Base-by-base conservation (phyloP, 2,797 vertebrate genomes). In the Mormyrops boulengeri region DNA sequence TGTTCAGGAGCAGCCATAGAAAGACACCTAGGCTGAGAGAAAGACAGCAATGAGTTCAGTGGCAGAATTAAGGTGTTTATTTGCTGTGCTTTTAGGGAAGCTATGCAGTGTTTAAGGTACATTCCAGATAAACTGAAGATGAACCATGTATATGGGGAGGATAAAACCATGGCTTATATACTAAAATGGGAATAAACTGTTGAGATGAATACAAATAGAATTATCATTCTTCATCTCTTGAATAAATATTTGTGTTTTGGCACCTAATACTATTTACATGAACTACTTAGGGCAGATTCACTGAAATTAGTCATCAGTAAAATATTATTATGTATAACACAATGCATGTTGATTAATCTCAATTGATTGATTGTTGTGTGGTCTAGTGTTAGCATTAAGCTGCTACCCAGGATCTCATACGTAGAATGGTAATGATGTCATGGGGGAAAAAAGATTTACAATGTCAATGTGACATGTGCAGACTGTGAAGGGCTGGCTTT, bases 1-100 rank as follows among this genome's bases (percentile, higher is more conserved):
- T 91, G 91, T 60, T 91, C 89, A 91, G 6, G 82, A 85, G 44
- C 44, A 26, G 44, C 80, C n/a, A 12, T 26, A 12, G 41, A 47
- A 11, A 26, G 22, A 26, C 82, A 30, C 73, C 38, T n/a, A 52
- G 2, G 4, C n/a, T 85, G 19, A 49, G 69, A 91, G 91, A 88
- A 77, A 47, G 11, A 57, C 89, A 90, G 60, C 53, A 89, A 47
- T 19, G 89, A 87, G 66, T 5, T 89, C 88, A 90, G 69, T 62
- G 88, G 89, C 47, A 60, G 89, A 91, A 89, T 91, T 87, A 88
- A 85, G 82, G 82, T 52, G 44, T 85, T 85, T 47, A 50, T 85
- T 47, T 85, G 47, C 22, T 49, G 11, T 19, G 82, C 11, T 9
- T 85, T 85, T 52, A 85, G 19, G 44, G 47, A 85, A 22, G 47